Evolutionary conservation across 2,888 invertebrate genomes (phyloP), one percentile per base, ranked within the genome.

Genomic region (Patella pellucida): DNA sequence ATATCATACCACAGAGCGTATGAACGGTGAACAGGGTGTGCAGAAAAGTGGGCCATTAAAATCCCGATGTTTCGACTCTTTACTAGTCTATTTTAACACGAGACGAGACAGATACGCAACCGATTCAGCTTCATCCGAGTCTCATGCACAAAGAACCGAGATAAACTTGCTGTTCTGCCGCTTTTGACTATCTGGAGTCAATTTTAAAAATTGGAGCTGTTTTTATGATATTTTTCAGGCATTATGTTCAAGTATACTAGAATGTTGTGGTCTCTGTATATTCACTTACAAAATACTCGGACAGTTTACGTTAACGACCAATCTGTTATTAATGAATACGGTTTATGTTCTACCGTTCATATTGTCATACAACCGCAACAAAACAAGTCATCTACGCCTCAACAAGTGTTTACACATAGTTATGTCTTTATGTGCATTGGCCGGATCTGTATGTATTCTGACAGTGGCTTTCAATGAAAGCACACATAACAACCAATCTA

Each of bases 191-290:
- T 16, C 19, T 68, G 31, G 14, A 16, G 62, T 16, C 71, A 72
- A n/a, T 15, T 31, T 41, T 41, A 73, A 23, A 52, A n/a, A 41
- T 11, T 52, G 31, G 16, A 52, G 23, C 50, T n/a, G n/a, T 16
- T 12, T 68, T n/a, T 19, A 50, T 74, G 72, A 71, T 76, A 68
- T 71, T n/a, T 80, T 80, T 41, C 82, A 88, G 88, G 82, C 83
- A 1, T n/a, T 85, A 2, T 4, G 80, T 1, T 31, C 83, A 4
- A 83, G 84, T 51, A 41, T 82, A 1, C 12, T 85, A 23, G 88
- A 88, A 78, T 83, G 85, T 0, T 68, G 78, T 11, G 89, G 88
- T 1, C 67, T 86, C 11, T 81, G 82, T 51, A n/a, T 88, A 7
- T 83, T 88, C 71, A 81, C 82, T 0, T 79, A 85, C 56, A 83